These are phyloP conservation scores for Anoura caudifer DNA, from an alignment of 2,113 vertebrate genomes.

Conservation along the genomic window DNA sequence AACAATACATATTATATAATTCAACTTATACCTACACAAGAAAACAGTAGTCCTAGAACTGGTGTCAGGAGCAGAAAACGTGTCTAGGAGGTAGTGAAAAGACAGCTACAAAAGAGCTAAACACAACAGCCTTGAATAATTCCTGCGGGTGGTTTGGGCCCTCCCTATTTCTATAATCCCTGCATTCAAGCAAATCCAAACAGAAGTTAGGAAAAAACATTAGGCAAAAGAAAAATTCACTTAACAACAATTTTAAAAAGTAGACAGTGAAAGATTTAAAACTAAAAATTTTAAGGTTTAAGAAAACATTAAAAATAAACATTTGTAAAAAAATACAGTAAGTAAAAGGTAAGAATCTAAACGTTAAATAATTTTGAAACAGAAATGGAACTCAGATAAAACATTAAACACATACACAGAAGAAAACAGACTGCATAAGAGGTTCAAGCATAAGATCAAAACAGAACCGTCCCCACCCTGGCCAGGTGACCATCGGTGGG, in stretches of 20 bases:
- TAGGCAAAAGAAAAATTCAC: background rate
- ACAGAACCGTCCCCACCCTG: background rate
- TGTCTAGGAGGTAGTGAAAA: background rate
- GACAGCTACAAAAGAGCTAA: background rate
- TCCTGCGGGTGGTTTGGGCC: background rate
- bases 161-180: background rate
- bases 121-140: background rate
- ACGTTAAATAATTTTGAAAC: background rate
- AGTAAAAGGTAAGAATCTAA: background rate
- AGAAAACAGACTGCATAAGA: background rate
- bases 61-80: background rate
- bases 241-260: background rate
- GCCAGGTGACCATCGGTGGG: too few relatives aligned
- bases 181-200: background rate
- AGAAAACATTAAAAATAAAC: background rate
- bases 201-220: background rate
- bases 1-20: background rate
- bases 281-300: background rate
- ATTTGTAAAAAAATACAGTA: background rate
- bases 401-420: background rate
- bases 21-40: background rate
- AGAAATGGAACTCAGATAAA: conserved; percentile 23
- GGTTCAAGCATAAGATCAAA: background rate
- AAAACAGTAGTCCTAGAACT: background rate
- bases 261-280: background rate